These are phyloP conservation scores for Xenotilapia longispinis DNA, from an alignment of 2,113 vertebrate species.

Conservation along the genomic window DNA sequence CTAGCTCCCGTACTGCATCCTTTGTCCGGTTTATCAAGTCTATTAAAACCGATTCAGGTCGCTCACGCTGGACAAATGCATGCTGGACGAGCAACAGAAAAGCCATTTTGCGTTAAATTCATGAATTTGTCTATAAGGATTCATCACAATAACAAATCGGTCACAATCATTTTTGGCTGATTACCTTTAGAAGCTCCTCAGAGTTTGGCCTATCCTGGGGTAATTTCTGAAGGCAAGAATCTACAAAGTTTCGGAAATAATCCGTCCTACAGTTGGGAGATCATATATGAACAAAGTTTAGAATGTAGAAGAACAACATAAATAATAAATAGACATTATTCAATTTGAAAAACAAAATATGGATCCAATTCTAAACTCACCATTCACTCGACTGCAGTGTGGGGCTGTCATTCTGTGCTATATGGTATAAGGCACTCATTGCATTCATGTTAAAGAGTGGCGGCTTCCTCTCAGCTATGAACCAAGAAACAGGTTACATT, in stretches of 20 bases:
- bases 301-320: neutral
- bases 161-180: neutral
- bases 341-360: neutral
- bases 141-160: neutral
- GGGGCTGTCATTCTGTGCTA: slow-evolving; percentile 99
- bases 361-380: slow-evolving; percentile 72
- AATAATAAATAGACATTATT: neutral
- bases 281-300: neutral
- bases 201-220: slow-evolving; percentile 97
- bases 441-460: slow-evolving; percentile 99
- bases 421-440: slow-evolving; percentile 99
- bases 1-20: slow-evolving; percentile 94
- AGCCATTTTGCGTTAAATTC: neutral
- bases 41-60: slow-evolving; percentile 92
- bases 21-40: slow-evolving; percentile 98
- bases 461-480: slow-evolving; percentile 95
- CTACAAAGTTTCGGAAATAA: slow-evolving; percentile 99
- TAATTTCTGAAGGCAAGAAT: slow-evolving; percentile 99
- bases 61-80: slow-evolving; percentile 92
- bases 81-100: slow-evolving; percentile 70
- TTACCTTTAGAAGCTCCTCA: slow-evolving; percentile 95
- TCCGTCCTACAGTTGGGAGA: slow-evolving; percentile 81
- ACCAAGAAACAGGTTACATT: slow-evolving; percentile 27
- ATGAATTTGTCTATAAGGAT: neutral
- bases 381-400: slow-evolving; percentile 95